Conservation (phyloP, 2,797 vertebrate species). For the Lacerta agilis region DNA sequence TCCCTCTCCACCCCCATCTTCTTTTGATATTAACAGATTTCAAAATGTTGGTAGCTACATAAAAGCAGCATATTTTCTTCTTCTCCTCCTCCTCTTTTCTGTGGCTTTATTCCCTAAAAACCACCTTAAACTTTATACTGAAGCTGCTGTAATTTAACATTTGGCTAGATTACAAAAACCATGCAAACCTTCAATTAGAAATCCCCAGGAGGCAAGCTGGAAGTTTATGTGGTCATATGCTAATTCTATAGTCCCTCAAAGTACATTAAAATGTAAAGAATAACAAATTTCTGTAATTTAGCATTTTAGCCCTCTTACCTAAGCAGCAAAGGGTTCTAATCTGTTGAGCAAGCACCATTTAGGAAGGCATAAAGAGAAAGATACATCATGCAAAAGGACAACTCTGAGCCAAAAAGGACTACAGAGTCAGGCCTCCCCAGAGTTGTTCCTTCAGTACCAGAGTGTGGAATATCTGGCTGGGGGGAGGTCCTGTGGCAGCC, state of each 20-base stretch:
- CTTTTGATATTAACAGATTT: background rate
- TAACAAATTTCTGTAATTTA: constrained; percentile 9
- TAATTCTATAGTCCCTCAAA: background rate
- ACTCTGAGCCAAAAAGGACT: background rate
- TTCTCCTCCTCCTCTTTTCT: background rate
- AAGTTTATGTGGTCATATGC: background rate
- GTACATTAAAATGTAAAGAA: background rate
- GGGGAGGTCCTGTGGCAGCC: no score
- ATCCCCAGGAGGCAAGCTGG: background rate
- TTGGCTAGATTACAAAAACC: constrained; percentile 14
- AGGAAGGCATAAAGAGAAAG: background rate
- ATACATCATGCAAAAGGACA: background rate
- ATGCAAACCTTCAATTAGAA: constrained; percentile 10
- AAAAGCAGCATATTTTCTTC: background rate
- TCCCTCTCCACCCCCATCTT: no score
- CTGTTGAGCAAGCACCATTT: background rate
- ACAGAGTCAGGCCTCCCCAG: background rate
- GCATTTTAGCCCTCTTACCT: background rate
- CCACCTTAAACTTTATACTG: background rate
- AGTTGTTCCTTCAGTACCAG: background rate
- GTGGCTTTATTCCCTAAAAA: background rate
- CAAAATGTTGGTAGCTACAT: background rate
- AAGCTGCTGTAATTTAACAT: background rate
- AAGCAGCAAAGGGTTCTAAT: background rate
- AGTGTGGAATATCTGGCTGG: background rate